Percentiles rank a stretch among this genome's conserved stretches.
Conservation (phyloP, 1,140 invertebrate species). For the Reticulitermes speratus region DNA sequence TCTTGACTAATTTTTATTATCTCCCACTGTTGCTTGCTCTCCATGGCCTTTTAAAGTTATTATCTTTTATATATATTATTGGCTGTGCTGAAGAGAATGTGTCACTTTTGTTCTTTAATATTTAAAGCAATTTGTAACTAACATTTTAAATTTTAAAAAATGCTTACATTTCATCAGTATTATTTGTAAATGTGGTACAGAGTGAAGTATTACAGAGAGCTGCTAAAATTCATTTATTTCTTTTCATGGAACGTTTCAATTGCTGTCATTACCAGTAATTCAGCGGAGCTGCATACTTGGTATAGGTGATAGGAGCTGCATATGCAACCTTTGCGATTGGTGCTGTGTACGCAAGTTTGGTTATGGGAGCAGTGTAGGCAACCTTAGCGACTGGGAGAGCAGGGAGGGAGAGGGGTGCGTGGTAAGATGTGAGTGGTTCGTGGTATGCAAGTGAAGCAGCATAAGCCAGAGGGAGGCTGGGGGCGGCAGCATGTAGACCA, state of each 20-base stretch:
- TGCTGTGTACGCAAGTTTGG: background rate
- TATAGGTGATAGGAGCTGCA: background rate
- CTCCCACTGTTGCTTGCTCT: too few species aligned
- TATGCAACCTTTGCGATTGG: background rate
- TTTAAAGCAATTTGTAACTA: too few species aligned
- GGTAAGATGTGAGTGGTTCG: background rate
- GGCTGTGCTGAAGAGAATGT: too few species aligned
- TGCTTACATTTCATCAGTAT: too few species aligned
- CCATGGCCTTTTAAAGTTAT: too few species aligned
- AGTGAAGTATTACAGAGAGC: background rate
- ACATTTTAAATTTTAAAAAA: too few species aligned
- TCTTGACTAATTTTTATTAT: too few species aligned
- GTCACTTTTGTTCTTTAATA: too few species aligned
- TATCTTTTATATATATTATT: too few species aligned
- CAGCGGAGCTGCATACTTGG: background rate
- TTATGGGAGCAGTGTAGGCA: conserved; percentile 2
- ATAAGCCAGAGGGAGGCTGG: background rate
- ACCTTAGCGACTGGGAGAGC: background rate
- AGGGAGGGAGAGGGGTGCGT: background rate
- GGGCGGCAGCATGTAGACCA: background rate
- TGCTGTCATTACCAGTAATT: background rate
- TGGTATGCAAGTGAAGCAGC: background rate
- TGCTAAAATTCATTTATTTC: background rate
- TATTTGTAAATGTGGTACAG: too few species aligned
- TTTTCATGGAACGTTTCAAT: background rate